Base-by-base conservation (phyloP, 2,888 invertebrate species). In the Pterostichus niger region DNA sequence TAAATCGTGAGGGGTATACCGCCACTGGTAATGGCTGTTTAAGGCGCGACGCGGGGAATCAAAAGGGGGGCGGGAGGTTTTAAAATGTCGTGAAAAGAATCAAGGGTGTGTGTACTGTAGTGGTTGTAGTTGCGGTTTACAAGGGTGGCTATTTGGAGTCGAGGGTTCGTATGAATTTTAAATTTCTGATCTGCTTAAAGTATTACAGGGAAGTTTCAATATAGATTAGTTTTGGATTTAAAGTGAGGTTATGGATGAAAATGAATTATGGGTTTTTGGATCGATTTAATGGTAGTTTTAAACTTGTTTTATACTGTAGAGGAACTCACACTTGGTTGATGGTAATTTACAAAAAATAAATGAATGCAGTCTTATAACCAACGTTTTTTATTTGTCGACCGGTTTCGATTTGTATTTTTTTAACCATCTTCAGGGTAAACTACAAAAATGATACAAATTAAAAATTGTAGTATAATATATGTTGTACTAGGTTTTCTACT, bases 1-100 rank as follows among this genome's bases (percentile, higher is more conserved):
- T 87, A 88, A 88, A 88, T 88, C 86, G 85, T 85, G 85, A 86
- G 86, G 87, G 86, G 86, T 86, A 86, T 77, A 83, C 40, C 40
- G 40, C 84, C 84, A 73, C 83, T 73, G 40, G 84, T 86, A 85
- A 86, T 85, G 84, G 68, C 71, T 71, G 80, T 40, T 80, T 68
- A 71, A 40, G 40, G 40, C 6, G 40, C 9, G 33, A 15, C 11
- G 13, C 52, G 44, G 15, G 49, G 24, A 61, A 56, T 31, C n/a
- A n/a, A n/a, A 35, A 33, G 61, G 78, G 17, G 35, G 31, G 13
- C 6, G 24, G 31, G 54, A 46, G 49, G 13, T 17, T 40, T 54
- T 54, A 54, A 54, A 54, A 54, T 54, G 40, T 40, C 40, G 40
- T 40, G 40, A 40, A 54, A 54, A 54, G 54, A 54, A 54, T 54